Evolutionary conservation across 1,140 invertebrate species (phyloP), one percentile per base, ranked within the genome.

Genomic region (Bombus affinis): DNA sequence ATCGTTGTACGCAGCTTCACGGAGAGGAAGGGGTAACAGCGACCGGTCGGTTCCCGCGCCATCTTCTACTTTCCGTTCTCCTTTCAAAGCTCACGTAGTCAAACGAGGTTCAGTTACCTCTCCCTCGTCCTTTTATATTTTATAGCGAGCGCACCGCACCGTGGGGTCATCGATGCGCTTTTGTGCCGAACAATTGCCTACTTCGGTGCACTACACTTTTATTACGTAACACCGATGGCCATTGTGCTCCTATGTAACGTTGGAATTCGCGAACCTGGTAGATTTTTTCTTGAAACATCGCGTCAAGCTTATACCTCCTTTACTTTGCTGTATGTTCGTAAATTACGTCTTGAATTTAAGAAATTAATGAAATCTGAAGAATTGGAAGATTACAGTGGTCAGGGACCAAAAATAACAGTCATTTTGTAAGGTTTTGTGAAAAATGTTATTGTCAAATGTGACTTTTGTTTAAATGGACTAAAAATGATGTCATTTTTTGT

Each of bases 101-200:
- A 73, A 85, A 85, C 77, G 83, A 71, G 28, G 83, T 81, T 79
- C 77, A 62, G 73, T 81, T 70, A 81, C 77, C 68, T 47, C 22
- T 62, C 0, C 75, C 25, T 28, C 5, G n/a, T 59, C 37, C 44
- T 81, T 70, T 84, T 78, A 77, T 83, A 57, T 35, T 37, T 70
- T 77, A 83, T 42, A 78, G 66, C 62, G n/a, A 66, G 42, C 42
- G 47, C 35, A 22, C 18, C 18, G 12, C 62, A 32, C 35, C 25
- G 35, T 62, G 9, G 9, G 68, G 32, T 47, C n/a, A 32, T 72
- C 28, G 76, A 85, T 65, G 68, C 68, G 68, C 77, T 85, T 85
- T 85, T 85, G 57, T 81, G 77, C 32, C 15, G 57, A 73, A 78
- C 83, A 85, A 85, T 85, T 68, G 75, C 82, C 74, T 78, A 84